Evolutionary conservation across 1,140 invertebrate species (phyloP), one percentile per base, ranked within the genome.

Genomic region (Drosophila micromelanica): DNA sequence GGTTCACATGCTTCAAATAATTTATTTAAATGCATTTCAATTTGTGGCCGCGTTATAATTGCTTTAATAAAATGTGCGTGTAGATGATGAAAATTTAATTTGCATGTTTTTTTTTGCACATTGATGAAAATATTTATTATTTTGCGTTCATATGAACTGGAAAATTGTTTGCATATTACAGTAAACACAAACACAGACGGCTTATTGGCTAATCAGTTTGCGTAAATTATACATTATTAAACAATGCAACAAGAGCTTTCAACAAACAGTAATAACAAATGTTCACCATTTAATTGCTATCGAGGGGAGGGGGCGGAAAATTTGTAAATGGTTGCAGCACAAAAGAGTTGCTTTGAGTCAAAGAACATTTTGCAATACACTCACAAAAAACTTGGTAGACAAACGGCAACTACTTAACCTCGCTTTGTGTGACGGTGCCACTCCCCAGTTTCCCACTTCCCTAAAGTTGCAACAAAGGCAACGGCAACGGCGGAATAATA

Each of bases 401-500:
- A 27, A 27, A 27, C 27, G 4, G 27, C 27, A 46, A 51, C 48
- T 51, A 51, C 48, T 51, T 51, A 51, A 27, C 23, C 43, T 11
- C 20, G 45, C 45, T 46, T 46, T 23, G 20, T 46, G 17, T 2
- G 20, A 12, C 45, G 5, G 12, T 46, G 42, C 42, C 6, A 35
- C 32, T 12, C 35, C 73, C 30, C 23, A 7, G 15, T 27, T 8
- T 40, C 37, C n/a, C 20, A 2, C 5, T 1, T 15, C 17, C 15
- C 55, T 51, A 49, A 48, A 42, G 70, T 60, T 70, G 67, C 52
- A 37, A 57, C 81, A 85, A 87, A 76, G 32, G 8, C 32, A 35
- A 35, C 75, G 70, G 59, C 82, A 81, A 78, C 75, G 70, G 60
- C 82, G 72, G 71, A 82, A 87, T 86, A 86, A 86, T 86, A 74